Percentiles rank a stretch among this genome's conserved stretches.
Conservation (phyloP, 2,797 vertebrate species). For the Myotis planiceps region DNA sequence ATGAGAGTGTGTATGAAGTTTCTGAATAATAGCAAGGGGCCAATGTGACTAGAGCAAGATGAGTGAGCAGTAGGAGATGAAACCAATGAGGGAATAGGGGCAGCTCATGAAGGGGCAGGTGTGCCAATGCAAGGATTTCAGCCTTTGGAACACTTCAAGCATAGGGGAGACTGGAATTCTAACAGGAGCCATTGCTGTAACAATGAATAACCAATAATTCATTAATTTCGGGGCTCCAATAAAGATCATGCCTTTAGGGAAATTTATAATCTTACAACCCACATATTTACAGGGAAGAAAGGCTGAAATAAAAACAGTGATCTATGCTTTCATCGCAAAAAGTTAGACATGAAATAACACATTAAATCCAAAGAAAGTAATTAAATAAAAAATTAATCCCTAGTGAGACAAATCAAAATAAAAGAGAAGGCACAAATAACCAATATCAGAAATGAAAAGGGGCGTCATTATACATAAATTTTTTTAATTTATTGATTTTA, state of each 20-base stretch:
- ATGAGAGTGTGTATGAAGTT: background rate
- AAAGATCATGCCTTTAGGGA: background rate
- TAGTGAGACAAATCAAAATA: background rate
- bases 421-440: background rate
- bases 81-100: background rate
- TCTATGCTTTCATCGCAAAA: background rate
- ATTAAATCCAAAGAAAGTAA: background rate
- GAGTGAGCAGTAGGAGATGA: background rate
- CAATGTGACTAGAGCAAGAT: background rate
- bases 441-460: background rate
- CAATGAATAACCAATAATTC: background rate
- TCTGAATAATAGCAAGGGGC: background rate
- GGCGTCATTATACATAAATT: background rate
- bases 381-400: background rate
- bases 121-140: background rate
- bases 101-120: background rate
- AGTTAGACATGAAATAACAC: background rate
- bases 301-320: background rate
- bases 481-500: background rate
- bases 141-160: background rate
- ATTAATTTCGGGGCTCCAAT: background rate
- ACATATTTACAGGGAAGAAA: background rate
- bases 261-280: background rate
- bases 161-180: background rate
- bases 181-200: background rate